Percentiles rank a stretch among this genome's conserved stretches.
phyloP scores from a whole-genome alignment of 2,888 invertebrate genomes.

The Pyrrhopygopsis socrates region DNA sequence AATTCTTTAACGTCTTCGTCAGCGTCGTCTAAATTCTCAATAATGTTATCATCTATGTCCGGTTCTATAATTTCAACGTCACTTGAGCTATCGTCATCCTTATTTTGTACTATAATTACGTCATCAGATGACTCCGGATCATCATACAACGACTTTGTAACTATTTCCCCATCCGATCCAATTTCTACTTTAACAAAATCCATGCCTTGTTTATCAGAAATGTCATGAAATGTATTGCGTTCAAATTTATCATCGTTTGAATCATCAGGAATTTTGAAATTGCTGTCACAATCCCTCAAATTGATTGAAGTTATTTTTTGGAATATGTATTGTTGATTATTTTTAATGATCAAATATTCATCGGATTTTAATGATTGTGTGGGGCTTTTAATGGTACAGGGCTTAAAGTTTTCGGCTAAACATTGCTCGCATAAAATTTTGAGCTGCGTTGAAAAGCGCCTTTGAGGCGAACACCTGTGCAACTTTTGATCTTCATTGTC shows the following conservation, averaged over 20 bases:
- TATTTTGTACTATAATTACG: conserved; percentile 89
- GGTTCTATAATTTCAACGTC: conserved; percentile 92
- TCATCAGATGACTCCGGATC: conserved; percentile 85
- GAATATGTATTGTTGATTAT: conserved; percentile 93
- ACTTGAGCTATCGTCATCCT: conserved; percentile 90
- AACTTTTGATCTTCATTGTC: conserved; percentile 93
- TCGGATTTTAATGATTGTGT: conserved; percentile 91
- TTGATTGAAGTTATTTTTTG: conserved; percentile 90
- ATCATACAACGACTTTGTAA: conserved; percentile 90
- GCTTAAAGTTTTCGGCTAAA: conserved; percentile 91
- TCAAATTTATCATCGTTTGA: conserved; percentile 85
- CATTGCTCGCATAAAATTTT: conserved; percentile 93
- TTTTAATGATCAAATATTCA: conserved; percentile 92
- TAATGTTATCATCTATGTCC: conserved; percentile 90
- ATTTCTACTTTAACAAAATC: conserved; percentile 92
- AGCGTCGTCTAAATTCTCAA: conserved; percentile 93
- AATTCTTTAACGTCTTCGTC: conserved; percentile 93
- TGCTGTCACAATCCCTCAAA: conserved; percentile 79
- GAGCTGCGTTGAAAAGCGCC: conserved; percentile 90
- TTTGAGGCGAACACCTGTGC: conserved; percentile 91
- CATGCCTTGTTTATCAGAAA: conserved; percentile 34
- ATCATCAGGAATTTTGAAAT: conserved; percentile 72
- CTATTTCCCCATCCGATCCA: conserved; percentile 92
- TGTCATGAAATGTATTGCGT: conserved; percentile 20
- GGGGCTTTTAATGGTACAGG: conserved; percentile 90